phyloP scores from a whole-genome alignment of 1,140 invertebrate genomes.

The Laupala kohalensis region DNA sequence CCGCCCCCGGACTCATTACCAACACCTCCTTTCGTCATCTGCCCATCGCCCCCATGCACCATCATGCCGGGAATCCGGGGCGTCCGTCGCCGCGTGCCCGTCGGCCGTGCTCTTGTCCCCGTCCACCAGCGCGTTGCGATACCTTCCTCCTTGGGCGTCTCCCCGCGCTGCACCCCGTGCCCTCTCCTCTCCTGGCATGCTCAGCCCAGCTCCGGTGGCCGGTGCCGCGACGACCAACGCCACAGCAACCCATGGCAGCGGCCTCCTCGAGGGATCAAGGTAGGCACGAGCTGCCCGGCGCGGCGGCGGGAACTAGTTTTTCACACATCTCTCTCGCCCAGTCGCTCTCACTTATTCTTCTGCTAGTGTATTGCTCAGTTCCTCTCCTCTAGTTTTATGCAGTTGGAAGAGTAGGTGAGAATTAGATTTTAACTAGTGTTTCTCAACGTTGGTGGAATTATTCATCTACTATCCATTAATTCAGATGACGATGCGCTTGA shows the following conservation, averaged over 20 bases:
- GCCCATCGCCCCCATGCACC: background rate
- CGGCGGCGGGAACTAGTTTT: background rate
- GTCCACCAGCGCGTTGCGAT: conserved; percentile 18
- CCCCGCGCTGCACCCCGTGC: conserved; percentile 28
- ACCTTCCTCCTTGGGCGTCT: conserved; percentile 23
- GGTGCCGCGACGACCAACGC: background rate
- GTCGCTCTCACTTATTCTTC: too few species aligned
- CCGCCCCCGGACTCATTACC: conserved; percentile 12
- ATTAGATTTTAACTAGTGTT: too few species aligned
- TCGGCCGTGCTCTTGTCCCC: conserved; percentile 19
- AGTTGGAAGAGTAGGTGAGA: too few species aligned
- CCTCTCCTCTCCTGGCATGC: conserved; percentile 37
- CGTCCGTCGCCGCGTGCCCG: too few species aligned
- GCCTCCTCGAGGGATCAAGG: background rate
- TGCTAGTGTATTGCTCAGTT: too few species aligned
- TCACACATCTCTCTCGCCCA: too few species aligned
- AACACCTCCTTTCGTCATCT: conserved; percentile 18
- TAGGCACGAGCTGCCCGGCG: conserved; percentile 1
- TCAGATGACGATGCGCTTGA: too few species aligned
- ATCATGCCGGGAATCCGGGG: background rate
- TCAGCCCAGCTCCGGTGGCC: conserved; percentile 24
- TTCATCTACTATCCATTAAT: too few species aligned
- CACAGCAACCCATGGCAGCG: background rate
- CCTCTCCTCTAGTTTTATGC: too few species aligned
- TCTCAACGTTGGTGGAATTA: too few species aligned